Evolutionary conservation across 2,113 vertebrate species (phyloP).

Genomic region (Anas platyrhynchos): DNA sequence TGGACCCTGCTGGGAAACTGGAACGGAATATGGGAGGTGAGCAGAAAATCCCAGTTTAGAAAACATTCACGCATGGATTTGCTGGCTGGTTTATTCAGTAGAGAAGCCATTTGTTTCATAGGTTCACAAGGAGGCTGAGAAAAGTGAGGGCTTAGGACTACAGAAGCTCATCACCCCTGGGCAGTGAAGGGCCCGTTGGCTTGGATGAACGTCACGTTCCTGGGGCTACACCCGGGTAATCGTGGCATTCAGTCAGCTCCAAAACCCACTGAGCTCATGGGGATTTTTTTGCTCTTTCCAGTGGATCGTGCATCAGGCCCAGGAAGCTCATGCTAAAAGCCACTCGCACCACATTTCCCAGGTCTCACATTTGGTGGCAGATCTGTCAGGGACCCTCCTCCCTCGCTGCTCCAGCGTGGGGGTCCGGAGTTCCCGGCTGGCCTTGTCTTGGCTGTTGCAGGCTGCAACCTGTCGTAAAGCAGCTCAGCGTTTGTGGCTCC

Average conservation of each 20-base stretch:
- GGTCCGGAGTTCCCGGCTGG: not conserved
- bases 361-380: not conserved
- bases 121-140: not conserved
- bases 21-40: not conserved
- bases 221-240: not conserved
- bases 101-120: accelerated
- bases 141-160: accelerated
- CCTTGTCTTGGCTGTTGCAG: accelerated
- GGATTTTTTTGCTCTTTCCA: not conserved
- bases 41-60: not conserved
- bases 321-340: not conserved
- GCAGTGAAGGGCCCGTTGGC: not conserved
- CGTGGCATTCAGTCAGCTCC: not conserved
- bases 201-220: accelerated
- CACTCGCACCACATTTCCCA: not conserved
- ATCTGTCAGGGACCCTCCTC: not conserved
- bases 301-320: not conserved
- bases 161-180: accelerated
- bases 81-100: not conserved
- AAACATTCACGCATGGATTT: not conserved
- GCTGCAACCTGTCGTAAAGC: not conserved
- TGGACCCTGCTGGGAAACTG: not conserved
- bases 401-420: accelerated
- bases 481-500: accelerated
- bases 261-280: not conserved